Conservation (phyloP, 2,888 invertebrate genomes). For the Stenchaetothrips biformis region DNA sequence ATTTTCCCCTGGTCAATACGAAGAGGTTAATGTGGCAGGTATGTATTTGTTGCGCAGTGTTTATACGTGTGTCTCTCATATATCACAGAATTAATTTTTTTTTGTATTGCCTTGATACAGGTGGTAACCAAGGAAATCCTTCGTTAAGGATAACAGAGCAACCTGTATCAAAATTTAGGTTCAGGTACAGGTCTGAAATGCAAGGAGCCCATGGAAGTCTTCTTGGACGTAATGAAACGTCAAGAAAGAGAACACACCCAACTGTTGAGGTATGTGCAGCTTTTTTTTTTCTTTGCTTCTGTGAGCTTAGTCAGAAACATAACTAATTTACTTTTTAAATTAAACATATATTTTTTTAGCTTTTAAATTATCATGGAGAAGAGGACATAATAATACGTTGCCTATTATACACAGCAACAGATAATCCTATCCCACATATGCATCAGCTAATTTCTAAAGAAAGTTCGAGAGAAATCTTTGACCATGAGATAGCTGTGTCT, state of each 20-base stretch:
- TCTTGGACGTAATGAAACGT: slow-evolving; percentile 57
- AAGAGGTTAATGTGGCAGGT: background rate
- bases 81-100: background rate
- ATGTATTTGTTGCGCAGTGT: background rate
- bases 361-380: slow-evolving; percentile 52
- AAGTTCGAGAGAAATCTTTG: background rate
- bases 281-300: slow-evolving; percentile 25
- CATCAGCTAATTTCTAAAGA: background rate
- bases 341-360: slow-evolving; percentile 42
- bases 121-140: slow-evolving; percentile 41
- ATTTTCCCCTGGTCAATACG: slow-evolving; percentile 7
- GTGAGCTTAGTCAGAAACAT: background rate
- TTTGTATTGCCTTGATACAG: background rate
- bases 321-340: background rate
- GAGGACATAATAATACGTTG: slow-evolving; percentile 60
- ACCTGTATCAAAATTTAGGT: slow-evolving; percentile 74
- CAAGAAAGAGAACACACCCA: slow-evolving; percentile 64
- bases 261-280: slow-evolving; percentile 61
- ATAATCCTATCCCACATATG: background rate
- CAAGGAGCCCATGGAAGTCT: slow-evolving; percentile 78
- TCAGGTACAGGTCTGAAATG: slow-evolving; percentile 83
- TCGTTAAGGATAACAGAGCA: slow-evolving; percentile 62
- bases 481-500: background rate
- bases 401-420: slow-evolving; percentile 54
- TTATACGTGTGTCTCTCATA: background rate